Conservation (phyloP, 2,797 vertebrate species). For the Phaenicophaeus curvirostris region DNA sequence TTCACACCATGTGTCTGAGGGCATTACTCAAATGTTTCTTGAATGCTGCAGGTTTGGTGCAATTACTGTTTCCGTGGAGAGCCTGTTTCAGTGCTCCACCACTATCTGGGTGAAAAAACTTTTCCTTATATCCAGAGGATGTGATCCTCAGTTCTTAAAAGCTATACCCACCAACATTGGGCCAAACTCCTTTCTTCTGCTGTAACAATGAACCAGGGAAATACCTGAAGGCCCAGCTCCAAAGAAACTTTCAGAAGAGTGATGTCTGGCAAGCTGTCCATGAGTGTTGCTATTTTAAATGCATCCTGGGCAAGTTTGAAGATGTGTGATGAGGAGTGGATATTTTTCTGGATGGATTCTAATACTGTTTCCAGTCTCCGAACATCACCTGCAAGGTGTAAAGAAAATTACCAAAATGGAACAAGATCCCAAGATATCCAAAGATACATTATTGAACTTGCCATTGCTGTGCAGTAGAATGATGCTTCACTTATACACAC, state of each 20-base stretch:
- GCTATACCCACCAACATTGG: not conserved
- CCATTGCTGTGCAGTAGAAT: not conserved
- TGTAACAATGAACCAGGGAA: not conserved
- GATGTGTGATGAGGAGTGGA: conserved; percentile 95
- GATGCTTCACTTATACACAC: not conserved
- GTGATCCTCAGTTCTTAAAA: not conserved
- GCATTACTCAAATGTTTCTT: no score
- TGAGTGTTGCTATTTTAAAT: conserved; percentile 97
- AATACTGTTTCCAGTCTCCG: conserved; percentile 91
- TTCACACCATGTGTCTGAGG: no score
- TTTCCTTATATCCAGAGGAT: not conserved
- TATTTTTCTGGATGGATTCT: conserved; percentile 98
- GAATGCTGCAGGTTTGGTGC: no score
- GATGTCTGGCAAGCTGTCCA: conserved; percentile 98
- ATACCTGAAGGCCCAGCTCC: conserved; percentile 96
- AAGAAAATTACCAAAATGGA: not conserved
- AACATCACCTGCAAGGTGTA: conserved; percentile 86
- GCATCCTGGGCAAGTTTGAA: conserved; percentile 99
- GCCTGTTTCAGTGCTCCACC: no score
- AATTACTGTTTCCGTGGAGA: no score
- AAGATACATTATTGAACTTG: not conserved
- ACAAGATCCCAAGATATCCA: not conserved
- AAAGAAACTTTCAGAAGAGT: conserved; percentile 97
- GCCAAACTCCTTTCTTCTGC: not conserved
- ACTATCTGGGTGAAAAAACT: no score